These are phyloP conservation scores for Brienomyrus longianalis DNA, from an alignment of 2,113 vertebrate genomes.

Conservation along the genomic window DNA sequence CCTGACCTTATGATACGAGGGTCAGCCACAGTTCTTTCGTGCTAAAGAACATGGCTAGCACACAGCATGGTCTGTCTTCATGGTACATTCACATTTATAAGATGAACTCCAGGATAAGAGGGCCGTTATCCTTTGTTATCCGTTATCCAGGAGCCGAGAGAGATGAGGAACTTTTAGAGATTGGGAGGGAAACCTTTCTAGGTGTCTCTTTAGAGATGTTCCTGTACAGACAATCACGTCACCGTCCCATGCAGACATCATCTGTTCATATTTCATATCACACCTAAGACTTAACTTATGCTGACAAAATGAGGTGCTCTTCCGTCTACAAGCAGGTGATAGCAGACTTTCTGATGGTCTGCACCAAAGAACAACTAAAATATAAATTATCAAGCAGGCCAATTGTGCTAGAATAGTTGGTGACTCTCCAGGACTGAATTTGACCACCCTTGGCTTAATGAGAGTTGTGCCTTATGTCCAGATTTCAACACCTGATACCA, in stretches of 20 bases:
- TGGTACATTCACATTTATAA: neutral
- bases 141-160: neutral
- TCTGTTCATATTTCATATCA: neutral
- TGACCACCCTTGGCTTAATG: neutral
- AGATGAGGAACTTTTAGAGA: neutral
- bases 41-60: neutral
- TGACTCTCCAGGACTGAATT: neutral
- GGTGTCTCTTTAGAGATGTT: neutral
- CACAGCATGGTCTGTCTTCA: neutral
- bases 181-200: neutral
- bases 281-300: neutral
- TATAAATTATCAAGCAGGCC: neutral
- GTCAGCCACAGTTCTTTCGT: neutral
- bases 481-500: conserved; percentile 8
- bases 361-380: neutral
- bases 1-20: neutral
- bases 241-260: neutral
- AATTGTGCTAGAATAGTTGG: neutral
- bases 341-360: neutral
- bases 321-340: neutral
- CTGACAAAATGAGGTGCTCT: conserved; percentile 3
- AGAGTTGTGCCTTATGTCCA: conserved; percentile 16
- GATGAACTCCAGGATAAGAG: neutral
- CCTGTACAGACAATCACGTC: conserved; percentile 1
- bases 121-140: neutral